Conservation (phyloP, 2,113 vertebrate genomes). For the Toxotes jaculatrix region DNA sequence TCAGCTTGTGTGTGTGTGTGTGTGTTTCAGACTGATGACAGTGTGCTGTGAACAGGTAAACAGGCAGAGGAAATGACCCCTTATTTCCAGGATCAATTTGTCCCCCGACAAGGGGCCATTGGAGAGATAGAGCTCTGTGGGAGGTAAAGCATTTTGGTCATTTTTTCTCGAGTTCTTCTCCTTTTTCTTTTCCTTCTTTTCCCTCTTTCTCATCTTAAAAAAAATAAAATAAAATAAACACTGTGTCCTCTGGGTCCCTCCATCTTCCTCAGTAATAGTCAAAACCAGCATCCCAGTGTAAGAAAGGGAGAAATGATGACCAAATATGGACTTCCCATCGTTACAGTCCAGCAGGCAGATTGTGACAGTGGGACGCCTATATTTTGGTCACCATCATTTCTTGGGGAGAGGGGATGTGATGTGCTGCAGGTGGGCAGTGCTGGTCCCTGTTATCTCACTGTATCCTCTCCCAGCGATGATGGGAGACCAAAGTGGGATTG, state of each 20-base stretch:
- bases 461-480: conserved; percentile 62
- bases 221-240: conserved; percentile 12
- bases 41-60: conserved; percentile 73
- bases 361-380: conserved; percentile 72
- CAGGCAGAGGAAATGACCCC: conserved; percentile 80
- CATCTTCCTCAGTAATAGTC: conserved; percentile 58
- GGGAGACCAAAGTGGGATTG: conserved; percentile 62
- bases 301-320: conserved; percentile 60
- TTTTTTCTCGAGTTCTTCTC: conserved; percentile 25
- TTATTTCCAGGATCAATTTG: conserved; percentile 81
- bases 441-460: conserved; percentile 66
- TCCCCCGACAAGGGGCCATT: conserved; percentile 66
- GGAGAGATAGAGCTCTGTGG: conserved; percentile 69
- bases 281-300: conserved; percentile 46
- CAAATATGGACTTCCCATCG: conserved; percentile 70
- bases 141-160: conserved; percentile 68
- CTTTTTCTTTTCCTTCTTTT: conserved; percentile 13
- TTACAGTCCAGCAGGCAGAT: conserved; percentile 66
- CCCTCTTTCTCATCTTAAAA: conserved; percentile 39
- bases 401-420: conserved; percentile 65
- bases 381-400: conserved; percentile 74
- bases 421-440: conserved; percentile 62
- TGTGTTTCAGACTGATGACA: conserved; percentile 57
- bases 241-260: conserved; percentile 36
- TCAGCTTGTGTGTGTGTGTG: conserved; percentile 53